Conservation (phyloP, 1,140 invertebrate species). For the Acyrthosiphon pisum region DNA sequence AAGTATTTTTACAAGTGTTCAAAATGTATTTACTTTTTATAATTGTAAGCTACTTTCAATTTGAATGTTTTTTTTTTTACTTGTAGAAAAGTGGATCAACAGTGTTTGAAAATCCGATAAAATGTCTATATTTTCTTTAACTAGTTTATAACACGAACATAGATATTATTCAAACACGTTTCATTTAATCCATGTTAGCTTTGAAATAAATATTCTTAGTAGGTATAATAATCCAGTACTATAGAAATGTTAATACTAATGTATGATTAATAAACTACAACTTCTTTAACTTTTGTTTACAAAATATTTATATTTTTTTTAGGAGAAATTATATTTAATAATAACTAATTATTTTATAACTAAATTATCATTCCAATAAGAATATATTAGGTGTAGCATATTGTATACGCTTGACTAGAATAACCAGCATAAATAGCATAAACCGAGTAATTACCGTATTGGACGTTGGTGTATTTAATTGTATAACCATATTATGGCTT, state of each 20-base stretch:
- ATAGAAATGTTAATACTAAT: background rate
- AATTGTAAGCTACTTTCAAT: background rate
- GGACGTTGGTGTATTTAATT: background rate
- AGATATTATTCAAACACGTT: slow-evolving; percentile 27
- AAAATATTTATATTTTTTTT: background rate
- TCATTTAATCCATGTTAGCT: background rate
- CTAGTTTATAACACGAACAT: background rate
- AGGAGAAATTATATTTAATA: background rate
- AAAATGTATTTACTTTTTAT: background rate
- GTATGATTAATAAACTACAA: background rate
- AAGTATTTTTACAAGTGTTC: background rate
- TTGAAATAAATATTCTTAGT: background rate
- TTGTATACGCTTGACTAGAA: background rate
- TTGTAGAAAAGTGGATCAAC: slow-evolving; percentile 5
- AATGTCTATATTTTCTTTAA: slow-evolving; percentile 21
- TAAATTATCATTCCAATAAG: background rate
- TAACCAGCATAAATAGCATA: background rate
- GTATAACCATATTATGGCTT: no score
- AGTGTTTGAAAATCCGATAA: background rate
- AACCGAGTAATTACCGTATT: background rate
- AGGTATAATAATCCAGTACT: background rate
- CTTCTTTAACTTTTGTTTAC: background rate
- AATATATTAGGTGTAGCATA: background rate
- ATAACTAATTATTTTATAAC: background rate
- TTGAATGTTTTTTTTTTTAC: background rate